Conservation (phyloP, 2,888 invertebrate species). For the Diabrotica balteata region DNA sequence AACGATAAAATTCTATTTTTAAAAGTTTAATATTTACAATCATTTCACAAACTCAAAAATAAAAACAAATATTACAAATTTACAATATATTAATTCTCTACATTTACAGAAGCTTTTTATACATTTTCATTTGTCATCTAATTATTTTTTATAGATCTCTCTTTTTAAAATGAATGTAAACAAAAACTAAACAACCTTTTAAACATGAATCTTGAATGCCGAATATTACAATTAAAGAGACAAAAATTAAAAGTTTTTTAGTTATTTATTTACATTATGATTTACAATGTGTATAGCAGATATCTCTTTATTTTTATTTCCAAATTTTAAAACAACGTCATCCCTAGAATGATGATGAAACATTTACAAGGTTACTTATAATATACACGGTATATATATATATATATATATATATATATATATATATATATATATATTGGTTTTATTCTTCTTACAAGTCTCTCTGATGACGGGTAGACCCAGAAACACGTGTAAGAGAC, state of each 20-base stretch:
- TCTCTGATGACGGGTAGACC: too few relatives aligned
- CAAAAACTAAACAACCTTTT: constrained; percentile 31
- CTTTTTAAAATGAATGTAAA: constrained; percentile 27
- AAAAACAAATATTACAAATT: constrained; percentile 45
- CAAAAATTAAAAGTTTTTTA: constrained; percentile 20
- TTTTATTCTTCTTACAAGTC: too few relatives aligned
- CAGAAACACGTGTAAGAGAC: too few relatives aligned
- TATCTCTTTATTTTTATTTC: too few relatives aligned
- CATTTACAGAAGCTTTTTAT: constrained; percentile 41
- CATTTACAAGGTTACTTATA: too few relatives aligned
- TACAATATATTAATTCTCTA: constrained; percentile 40
- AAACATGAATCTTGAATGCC: too few relatives aligned
- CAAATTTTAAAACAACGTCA: too few relatives aligned
- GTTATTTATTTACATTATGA: constrained; percentile 23
- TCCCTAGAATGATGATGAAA: too few relatives aligned
- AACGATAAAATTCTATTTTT: constrained; percentile 33
- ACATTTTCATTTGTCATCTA: constrained; percentile 40
- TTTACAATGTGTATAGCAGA: not conserved
- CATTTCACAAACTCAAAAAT: constrained; percentile 36
- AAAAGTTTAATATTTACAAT: constrained; percentile 45
- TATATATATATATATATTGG: too few relatives aligned
- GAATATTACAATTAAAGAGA: too few relatives aligned
- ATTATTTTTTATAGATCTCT: constrained; percentile 25
- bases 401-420: too few relatives aligned
- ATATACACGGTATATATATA: too few relatives aligned